Percentiles rank a stretch among this genome's conserved stretches.
Evolutionary conservation across 2,113 vertebrate genomes (phyloP).

Genomic region (Furnarius figulus): DNA sequence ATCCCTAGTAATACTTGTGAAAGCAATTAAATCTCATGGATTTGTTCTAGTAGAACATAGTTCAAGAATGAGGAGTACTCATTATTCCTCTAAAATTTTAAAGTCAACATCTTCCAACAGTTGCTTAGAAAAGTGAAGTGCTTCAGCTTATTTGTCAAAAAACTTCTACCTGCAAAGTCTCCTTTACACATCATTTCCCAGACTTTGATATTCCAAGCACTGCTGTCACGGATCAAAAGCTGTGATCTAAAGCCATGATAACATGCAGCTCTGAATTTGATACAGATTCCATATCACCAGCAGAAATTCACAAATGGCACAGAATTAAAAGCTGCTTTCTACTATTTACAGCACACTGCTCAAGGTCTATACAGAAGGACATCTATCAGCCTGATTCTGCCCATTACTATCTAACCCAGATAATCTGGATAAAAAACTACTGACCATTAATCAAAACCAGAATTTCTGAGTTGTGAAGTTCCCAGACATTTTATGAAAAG

Average conservation of each 20-base stretch:
- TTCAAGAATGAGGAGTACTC: neutral
- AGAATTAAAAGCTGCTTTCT: neutral
- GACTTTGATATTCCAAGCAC: neutral
- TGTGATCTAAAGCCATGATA: neutral
- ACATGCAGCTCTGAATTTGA: neutral
- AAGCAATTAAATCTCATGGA: neutral
- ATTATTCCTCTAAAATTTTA: neutral
- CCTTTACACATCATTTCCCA: neutral
- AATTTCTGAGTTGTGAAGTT: neutral
- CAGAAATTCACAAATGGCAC: neutral
- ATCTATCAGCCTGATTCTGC: neutral
- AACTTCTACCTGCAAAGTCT: neutral
- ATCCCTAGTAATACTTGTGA: no score
- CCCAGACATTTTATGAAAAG: neutral
- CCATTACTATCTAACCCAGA: accelerated
- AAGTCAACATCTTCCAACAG: neutral
- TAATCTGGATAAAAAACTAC: neutral
- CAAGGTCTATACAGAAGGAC: neutral
- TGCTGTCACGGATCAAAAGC: neutral
- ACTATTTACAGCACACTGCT: neutral
- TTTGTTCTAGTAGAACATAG: neutral
- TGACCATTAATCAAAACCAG: neutral
- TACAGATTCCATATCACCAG: neutral
- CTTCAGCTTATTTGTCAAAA: neutral
- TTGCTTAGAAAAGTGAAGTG: neutral